Base-by-base conservation (phyloP, 1,140 invertebrate species). In the Bradysia coprophila region DNA sequence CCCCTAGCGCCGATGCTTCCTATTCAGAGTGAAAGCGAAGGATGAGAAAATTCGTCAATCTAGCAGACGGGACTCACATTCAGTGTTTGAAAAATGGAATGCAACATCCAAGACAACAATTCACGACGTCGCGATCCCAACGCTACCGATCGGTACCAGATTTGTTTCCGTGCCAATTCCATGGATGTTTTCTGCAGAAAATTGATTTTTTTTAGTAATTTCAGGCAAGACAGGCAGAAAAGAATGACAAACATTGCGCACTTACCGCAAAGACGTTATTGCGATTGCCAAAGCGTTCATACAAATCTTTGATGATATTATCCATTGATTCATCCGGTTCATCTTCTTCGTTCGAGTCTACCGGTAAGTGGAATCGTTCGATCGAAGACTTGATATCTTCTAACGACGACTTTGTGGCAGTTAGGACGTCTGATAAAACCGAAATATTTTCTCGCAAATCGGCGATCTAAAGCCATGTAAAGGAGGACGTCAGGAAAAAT, bases 41-140 rank as follows among this genome's bases (percentile, higher is more conserved):
- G n/a, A n/a, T n/a, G n/a, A n/a, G n/a, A n/a, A n/a, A n/a, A n/a
- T n/a, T n/a, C n/a, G n/a, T n/a, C n/a, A n/a, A n/a, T n/a, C n/a
- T n/a, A n/a, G n/a, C n/a, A n/a, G n/a, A n/a, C n/a, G n/a, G n/a
- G n/a, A n/a, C 16, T 18, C 11, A 59, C 57, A 41, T 50, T 51
- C 21, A 60, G 46, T 0, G 75, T 77, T 8, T 60, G 52, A 0
- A 76, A 48, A 0, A 76, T 61, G 1, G 69, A 65, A 44, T 67
- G 65, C 13, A 81, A 50, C 2, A 84, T 49, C 73, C 76, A 80
- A 5, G 66, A 51, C 3, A 61, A 46, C 2, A 54, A 31, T 2
- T 42, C 18, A 18, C 53, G 46, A 8, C 55, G 47, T 6, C 55
- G 47, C 3, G 21, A 38, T 39, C 51, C 59, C 10, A 61, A 20